Conservation (phyloP, 2,888 invertebrate species). For the Noctua comes region DNA sequence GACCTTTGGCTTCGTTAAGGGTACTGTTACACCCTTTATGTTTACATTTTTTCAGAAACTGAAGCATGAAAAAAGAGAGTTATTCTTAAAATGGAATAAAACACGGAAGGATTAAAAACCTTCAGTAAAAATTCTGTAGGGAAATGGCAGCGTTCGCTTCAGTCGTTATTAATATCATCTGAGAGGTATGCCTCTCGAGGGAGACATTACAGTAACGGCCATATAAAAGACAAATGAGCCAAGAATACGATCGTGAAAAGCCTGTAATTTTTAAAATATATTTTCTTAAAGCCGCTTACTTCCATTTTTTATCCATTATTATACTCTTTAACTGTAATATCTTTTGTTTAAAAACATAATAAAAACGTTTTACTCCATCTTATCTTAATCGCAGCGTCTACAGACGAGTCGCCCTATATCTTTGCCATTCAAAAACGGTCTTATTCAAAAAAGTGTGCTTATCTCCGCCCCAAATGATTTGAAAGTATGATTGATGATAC, state of each 20-base stretch:
- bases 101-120: conserved; percentile 59
- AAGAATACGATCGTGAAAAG: conserved; percentile 75
- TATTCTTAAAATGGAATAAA: conserved; percentile 23
- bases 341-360: conserved; percentile 72
- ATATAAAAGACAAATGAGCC: conserved; percentile 82
- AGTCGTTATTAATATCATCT: conserved; percentile 79
- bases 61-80: not conserved
- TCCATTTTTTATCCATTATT: conserved; percentile 65
- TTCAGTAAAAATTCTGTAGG: conserved; percentile 66
- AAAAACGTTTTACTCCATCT: conserved; percentile 71
- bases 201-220: conserved; percentile 79
- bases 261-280: conserved; percentile 75
- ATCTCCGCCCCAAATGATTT: conserved; percentile 77
- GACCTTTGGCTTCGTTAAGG: too few relatives aligned
- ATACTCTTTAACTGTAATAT: conserved; percentile 67
- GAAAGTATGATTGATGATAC: conserved; percentile 82
- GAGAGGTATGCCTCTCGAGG: conserved; percentile 76
- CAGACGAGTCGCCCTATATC: conserved; percentile 67
- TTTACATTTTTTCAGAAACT: not conserved
- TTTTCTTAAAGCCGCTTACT: conserved; percentile 68
- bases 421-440: conserved; percentile 73
- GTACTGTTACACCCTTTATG: too few relatives aligned
- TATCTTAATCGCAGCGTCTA: conserved; percentile 71
- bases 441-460: conserved; percentile 76
- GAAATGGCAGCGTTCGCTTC: conserved; percentile 76